Evolutionary conservation across 2,113 vertebrate species (phyloP).

Genomic region (Siniperca chuatsi): DNA sequence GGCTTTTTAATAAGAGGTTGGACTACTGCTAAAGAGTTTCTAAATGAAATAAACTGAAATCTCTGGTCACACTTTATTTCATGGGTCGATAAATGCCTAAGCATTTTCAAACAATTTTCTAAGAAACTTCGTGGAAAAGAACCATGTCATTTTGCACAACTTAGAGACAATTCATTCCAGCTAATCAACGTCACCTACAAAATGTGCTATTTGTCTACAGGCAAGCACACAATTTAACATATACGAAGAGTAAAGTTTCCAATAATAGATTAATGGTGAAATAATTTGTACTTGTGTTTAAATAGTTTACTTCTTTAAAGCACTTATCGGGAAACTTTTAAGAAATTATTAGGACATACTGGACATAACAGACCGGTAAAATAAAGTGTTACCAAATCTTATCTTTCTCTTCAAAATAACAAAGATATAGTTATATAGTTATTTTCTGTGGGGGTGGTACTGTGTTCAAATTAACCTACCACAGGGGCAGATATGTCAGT

Average conservation of each 20-base stretch:
- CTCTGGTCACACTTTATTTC: not conserved
- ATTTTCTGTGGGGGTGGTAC: not conserved
- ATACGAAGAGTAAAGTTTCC: not conserved
- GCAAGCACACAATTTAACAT: not conserved
- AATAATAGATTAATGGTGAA: too few species aligned
- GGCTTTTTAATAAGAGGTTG: too few species aligned
- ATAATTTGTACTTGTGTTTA: too few species aligned
- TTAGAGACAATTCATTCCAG: not conserved
- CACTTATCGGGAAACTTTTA: not conserved
- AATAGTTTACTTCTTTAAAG: not conserved
- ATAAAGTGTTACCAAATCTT: not conserved
- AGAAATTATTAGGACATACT: not conserved
- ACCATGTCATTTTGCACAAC: not conserved
- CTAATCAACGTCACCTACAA: not conserved
- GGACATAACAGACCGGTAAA: not conserved
- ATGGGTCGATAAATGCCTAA: not conserved
- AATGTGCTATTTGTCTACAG: not conserved
- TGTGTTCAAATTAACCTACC: not conserved
- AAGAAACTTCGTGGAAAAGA: not conserved
- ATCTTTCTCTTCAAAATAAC: not conserved
- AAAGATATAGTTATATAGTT: not conserved
- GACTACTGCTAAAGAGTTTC: too few species aligned
- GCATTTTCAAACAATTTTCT: not conserved
- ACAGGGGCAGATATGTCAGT: not conserved
- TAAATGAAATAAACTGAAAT: not conserved